Evolutionary conservation across 2,888 invertebrate species (phyloP), one percentile per base, ranked within the genome.

Genomic region (Ferrisia virgata): DNA sequence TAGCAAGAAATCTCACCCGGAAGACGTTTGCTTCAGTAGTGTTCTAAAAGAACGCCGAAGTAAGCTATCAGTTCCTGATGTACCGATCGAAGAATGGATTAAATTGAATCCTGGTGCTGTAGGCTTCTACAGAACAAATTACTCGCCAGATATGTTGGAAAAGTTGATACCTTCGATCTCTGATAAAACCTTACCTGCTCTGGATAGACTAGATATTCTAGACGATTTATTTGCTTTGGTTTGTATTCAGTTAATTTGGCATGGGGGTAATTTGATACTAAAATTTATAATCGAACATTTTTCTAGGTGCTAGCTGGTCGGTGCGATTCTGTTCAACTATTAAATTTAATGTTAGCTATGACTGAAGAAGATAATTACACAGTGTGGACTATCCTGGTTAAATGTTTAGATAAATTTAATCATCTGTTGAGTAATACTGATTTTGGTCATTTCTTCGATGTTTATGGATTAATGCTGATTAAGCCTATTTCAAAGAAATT

Each of bases 171-270:
- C 95, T 0, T 95, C 95, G 0, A 93, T 98, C 85, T 91, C 92
- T 85, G 92, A 94, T 87, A 93, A 93, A 87, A 92, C 92, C 69
- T 90, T 98, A 87, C 95, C 96, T n/a, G 95, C 97, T 3, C 90
- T 96, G 25, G 98, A 98, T 89, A 92, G 98, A 53, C 92, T 98
- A 85, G 95, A 96, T 0, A 90, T 98, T 11, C 92, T 97, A 85
- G 96, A 96, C 88, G 98, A 98, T 89, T 91, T 97, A 87, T 97
- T 96, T 89, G 97, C 97, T 43, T 91, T 97, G 90, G 96, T 91
- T 87, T 87, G 89, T 87, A 9, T 18, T 31, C 6, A 1, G 18
- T 58, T 22, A 0, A 25, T 22, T 6, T 58, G 22, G 9, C 4
- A 22, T 58, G 18, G 5, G 11, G 2, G 18, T 18, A 18, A 53